A percentile compares a stretch with the other conserved stretches of the same genome.
phyloP scores from a whole-genome alignment of 1,140 invertebrate species.

The Psix sp. region DNA sequence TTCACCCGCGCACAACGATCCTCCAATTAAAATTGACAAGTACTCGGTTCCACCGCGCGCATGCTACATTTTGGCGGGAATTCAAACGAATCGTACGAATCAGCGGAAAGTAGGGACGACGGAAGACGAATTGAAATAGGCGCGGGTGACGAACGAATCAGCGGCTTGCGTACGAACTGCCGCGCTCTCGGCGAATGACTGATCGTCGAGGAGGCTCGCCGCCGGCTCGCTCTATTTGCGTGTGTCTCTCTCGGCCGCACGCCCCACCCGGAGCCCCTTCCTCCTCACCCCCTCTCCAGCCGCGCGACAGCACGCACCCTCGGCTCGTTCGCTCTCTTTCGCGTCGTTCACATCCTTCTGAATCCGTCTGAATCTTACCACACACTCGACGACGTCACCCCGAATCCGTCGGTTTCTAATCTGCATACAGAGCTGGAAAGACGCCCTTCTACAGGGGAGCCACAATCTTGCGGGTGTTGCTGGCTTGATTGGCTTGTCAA shows the following conservation, averaged over 20 bases:
- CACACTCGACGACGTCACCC: constrained; percentile 36
- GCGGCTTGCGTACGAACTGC: constrained; percentile 19
- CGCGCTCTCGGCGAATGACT: constrained; percentile 71
- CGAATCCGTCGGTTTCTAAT: constrained; percentile 38
- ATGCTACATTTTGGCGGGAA: constrained; percentile 35
- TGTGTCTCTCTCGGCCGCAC: constrained; percentile 22
- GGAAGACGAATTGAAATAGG: constrained; percentile 6
- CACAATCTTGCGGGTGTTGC: too few relatives aligned
- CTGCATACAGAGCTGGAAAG: constrained; percentile 42
- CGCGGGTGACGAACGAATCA: neutral
- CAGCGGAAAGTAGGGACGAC: neutral
- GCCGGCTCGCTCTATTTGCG: constrained; percentile 44
- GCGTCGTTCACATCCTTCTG: constrained; percentile 18
- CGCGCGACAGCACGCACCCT: constrained; percentile 9
- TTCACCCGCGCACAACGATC: neutral
- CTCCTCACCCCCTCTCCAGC: neutral
- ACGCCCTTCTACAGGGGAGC: too few relatives aligned
- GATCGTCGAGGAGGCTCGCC: constrained; percentile 52
- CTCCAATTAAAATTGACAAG: too few relatives aligned
- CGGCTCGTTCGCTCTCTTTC: neutral
- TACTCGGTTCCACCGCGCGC: too few relatives aligned
- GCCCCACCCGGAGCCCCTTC: constrained; percentile 15
- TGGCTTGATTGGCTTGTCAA: too few relatives aligned
- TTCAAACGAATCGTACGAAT: neutral
- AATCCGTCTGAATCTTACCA: constrained; percentile 14